phyloP scores from a whole-genome alignment of 1,140 invertebrate genomes.

The Formica exsecta region DNA sequence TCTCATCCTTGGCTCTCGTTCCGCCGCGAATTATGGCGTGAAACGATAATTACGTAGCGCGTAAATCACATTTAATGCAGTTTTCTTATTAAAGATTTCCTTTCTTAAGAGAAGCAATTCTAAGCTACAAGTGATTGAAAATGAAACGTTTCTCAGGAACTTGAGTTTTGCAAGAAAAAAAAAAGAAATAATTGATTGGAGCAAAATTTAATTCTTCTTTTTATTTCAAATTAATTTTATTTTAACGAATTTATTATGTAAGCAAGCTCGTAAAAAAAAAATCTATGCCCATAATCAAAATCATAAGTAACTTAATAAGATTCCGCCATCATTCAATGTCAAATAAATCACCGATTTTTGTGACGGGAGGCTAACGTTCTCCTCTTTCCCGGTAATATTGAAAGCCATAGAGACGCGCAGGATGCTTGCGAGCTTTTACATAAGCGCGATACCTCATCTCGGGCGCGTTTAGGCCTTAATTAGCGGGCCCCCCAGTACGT shows the following conservation, averaged over 20 bases:
- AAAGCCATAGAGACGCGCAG: neutral
- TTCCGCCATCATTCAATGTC: too few species aligned
- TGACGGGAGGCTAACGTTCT: neutral
- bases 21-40: constrained; percentile 41
- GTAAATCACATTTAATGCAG: constrained; percentile 27
- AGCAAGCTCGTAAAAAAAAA: too few species aligned
- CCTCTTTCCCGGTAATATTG: neutral
- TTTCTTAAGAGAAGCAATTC: constrained; percentile 7
- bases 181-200: neutral
- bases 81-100: constrained; percentile 33
- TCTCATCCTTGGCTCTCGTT: constrained; percentile 41
- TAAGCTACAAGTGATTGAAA: neutral
- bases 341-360: too few species aligned
- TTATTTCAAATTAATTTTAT: neutral
- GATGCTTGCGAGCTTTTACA: constrained; percentile 5
- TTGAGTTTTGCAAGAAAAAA: neutral
- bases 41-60: constrained; percentile 25
- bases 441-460: constrained; percentile 11
- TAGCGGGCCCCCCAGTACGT: constrained; percentile 6
- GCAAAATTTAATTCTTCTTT: neutral
- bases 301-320: too few species aligned
- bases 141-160: neutral
- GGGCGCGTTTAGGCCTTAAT: constrained; percentile 44
- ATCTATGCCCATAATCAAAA: too few species aligned
- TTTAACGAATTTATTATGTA: neutral